These are phyloP conservation scores for Lichenostomus cassidix DNA, from an alignment of 2,113 vertebrate genomes.

Conservation along the genomic window DNA sequence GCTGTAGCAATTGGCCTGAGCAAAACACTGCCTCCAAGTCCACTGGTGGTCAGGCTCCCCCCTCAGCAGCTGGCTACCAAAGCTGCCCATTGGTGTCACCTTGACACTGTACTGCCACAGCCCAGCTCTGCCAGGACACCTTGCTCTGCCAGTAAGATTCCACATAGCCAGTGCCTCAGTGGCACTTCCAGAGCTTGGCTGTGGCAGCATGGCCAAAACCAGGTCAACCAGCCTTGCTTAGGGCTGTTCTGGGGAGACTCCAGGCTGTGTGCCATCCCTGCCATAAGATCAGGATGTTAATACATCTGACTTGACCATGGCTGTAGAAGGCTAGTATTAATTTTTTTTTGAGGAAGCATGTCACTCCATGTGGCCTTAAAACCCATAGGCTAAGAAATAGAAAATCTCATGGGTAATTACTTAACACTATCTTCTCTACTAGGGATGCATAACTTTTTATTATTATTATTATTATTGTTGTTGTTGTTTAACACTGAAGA, in stretches of 20 bases:
- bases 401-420: background rate
- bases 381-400: background rate
- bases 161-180: fast-evolving
- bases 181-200: background rate
- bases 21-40: background rate
- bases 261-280: background rate
- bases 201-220: background rate
- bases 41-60: background rate
- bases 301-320: background rate
- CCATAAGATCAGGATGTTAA: background rate
- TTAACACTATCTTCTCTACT: background rate
- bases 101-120: fast-evolving
- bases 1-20: background rate
- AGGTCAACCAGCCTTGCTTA: background rate
- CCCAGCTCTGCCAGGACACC: background rate
- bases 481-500: background rate
- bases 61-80: background rate
- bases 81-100: fast-evolving
- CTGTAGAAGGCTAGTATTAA: background rate
- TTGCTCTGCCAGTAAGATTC: background rate
- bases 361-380: background rate
- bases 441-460: background rate
- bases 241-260: background rate
- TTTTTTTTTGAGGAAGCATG: background rate
- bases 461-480: no score